Base-by-base conservation (phyloP, 2,113 vertebrate species). In the Motacilla alba region DNA sequence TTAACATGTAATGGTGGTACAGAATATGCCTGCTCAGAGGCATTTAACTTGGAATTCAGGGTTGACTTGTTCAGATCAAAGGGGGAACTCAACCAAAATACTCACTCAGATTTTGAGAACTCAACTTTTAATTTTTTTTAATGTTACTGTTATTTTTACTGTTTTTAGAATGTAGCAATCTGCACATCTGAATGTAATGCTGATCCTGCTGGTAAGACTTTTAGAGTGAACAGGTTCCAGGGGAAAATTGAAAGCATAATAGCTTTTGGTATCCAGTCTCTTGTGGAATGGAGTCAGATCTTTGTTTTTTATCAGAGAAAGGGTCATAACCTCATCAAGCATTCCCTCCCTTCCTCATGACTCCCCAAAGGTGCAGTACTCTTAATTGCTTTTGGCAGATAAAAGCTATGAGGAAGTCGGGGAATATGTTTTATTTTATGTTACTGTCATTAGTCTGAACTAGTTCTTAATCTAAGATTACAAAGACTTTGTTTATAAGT, bases 331-430 rank as follows among this genome's bases (percentile, higher is more conserved):
- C 82, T 87, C 39, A 21, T 70, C 67, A 85, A 89, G 52, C 50
- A 76, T 94, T 91, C 94, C 87, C 63, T 95, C 90, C 91, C 81
- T 94, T 96, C 83, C 92, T 96, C 83, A 81, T 83, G 76, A 46
- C 68, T 90, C 79, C 80, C 59, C 44, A 78, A 94, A 93, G 85
- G 72, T 95, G 41, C 90, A 77, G 85, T 81, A 52, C 24, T 41
- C 63, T 83, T 96, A 95, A 96, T 94, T 93, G 86, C 83, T 87
- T 89, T 90, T 96, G 95, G 83, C 95, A 94, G 58, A 96, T 88
- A 69, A 93, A 95, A 92, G 53, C 89, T 94, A 83, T 94, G 86
- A 95, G 87, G 94, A 94, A 94, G 92, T 92, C 19, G 8, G 86
- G 53, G 58, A 79, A 78, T 92, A 91, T 87, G 68, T 91, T 91